Percentiles rank a stretch among this genome's conserved stretches.
Evolutionary conservation across 2,113 vertebrate genomes (phyloP).

Genomic region (Grus americana): DNA sequence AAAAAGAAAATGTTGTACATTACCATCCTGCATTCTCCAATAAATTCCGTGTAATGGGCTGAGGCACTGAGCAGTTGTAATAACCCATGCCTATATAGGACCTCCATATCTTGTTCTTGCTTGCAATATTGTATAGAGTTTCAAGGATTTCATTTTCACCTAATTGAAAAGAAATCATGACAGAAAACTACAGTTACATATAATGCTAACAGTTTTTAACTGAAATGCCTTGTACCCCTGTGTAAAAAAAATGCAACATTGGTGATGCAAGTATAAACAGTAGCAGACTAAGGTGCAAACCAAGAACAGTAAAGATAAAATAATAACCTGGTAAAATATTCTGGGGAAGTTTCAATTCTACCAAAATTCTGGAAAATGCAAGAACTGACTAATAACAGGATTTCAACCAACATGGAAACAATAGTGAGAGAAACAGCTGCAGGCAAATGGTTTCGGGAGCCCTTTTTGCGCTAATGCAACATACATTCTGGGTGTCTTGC

Average conservation of each 20-base stretch:
- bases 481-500: neutral
- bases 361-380: neutral
- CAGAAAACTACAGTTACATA: neutral
- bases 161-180: constrained; percentile 64
- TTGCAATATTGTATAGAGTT: constrained; percentile 85
- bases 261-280: neutral
- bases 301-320: neutral
- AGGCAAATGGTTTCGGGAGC: neutral
- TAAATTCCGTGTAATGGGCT: constrained; percentile 89
- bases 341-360: neutral
- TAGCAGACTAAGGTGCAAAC: neutral
- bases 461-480: neutral
- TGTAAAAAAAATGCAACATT: neutral
- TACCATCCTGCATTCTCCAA: constrained; percentile 98
- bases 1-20: constrained; percentile 49
- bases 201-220: neutral
- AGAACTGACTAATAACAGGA: neutral
- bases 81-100: constrained; percentile 99
- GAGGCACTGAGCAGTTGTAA: constrained; percentile 93
- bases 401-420: neutral
- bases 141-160: constrained; percentile 96
- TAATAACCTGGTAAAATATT: neutral
- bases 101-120: constrained; percentile 92
- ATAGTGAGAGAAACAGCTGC: neutral
- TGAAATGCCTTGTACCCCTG: neutral